Evolutionary conservation across 2,113 vertebrate genomes (phyloP).

Genomic region (Oncorhynchus clarkii): DNA sequence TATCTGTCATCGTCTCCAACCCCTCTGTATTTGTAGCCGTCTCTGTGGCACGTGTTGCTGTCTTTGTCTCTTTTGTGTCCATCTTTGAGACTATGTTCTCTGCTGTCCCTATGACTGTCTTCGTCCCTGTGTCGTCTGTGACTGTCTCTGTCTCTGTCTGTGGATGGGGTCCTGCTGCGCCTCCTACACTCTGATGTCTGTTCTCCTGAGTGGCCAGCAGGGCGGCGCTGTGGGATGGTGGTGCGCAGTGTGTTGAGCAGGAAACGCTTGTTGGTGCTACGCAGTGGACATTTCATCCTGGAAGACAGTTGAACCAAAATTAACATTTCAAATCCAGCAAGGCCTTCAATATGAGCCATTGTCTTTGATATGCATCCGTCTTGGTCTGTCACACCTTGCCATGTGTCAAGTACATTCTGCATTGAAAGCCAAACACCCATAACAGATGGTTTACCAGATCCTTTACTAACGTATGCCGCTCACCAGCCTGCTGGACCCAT

Average conservation of each 20-base stretch:
- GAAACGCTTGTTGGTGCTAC: conserved; percentile 92
- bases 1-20: neutral
- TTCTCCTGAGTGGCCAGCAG: conserved; percentile 44
- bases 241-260: conserved; percentile 94
- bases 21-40: neutral
- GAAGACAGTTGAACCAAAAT: conserved; percentile 33
- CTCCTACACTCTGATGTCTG: conserved; percentile 34
- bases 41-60: neutral
- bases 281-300: conserved; percentile 96
- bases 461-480: conserved; percentile 45
- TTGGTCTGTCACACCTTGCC: too few relatives aligned
- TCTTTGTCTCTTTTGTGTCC: conserved; percentile 32
- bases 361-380: too few relatives aligned
- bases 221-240: conserved; percentile 68
- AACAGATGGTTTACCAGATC: neutral
- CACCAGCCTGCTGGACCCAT: conserved; percentile 98
- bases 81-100: conserved; percentile 19
- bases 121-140: conserved; percentile 22
- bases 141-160: conserved; percentile 36
- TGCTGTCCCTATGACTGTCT: conserved; percentile 39
- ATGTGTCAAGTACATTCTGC: too few relatives aligned
- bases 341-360: too few relatives aligned
- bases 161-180: conserved; percentile 50
- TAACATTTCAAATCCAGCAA: too few relatives aligned
- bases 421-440: neutral